Evolutionary conservation across 2,888 invertebrate species (phyloP).

Genomic region (Neocrepidodera transversa): DNA sequence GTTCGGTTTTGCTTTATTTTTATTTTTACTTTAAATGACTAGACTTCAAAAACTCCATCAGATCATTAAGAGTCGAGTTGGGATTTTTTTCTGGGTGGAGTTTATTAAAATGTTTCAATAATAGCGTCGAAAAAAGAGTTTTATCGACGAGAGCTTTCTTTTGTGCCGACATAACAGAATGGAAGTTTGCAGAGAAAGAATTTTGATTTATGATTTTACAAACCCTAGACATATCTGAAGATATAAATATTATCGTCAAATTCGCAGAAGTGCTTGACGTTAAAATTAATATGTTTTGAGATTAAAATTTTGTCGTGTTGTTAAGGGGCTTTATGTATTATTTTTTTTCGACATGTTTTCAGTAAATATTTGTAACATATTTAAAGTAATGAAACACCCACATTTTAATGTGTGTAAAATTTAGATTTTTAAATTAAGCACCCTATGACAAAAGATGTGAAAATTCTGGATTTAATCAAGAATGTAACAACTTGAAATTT

Average conservation of each 20-base stretch:
- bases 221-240: conserved; percentile 45
- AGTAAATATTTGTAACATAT: too few relatives aligned
- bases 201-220: conserved; percentile 49
- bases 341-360: too few relatives aligned
- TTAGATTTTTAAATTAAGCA: too few relatives aligned
- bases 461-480: too few relatives aligned
- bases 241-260: conserved; percentile 53
- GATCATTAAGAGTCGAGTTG: conserved; percentile 22
- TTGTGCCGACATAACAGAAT: conserved; percentile 21
- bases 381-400: too few relatives aligned
- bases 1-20: not conserved
- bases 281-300: conserved; percentile 16
- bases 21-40: conserved; percentile 1
- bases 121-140: conserved; percentile 16
- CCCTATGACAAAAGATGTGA: too few relatives aligned
- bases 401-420: too few relatives aligned
- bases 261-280: conserved; percentile 13
- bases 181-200: conserved; percentile 39
- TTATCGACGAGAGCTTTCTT: conserved; percentile 22
- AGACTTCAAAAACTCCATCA: conserved; percentile 14
- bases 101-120: conserved; percentile 30
- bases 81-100: conserved; percentile 13
- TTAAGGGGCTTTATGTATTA: too few relatives aligned
- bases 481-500: too few relatives aligned
- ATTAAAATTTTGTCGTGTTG: not conserved